Evolutionary conservation across 2,888 invertebrate species (phyloP).

Genomic region (Ecdyonurus torrentis): DNA sequence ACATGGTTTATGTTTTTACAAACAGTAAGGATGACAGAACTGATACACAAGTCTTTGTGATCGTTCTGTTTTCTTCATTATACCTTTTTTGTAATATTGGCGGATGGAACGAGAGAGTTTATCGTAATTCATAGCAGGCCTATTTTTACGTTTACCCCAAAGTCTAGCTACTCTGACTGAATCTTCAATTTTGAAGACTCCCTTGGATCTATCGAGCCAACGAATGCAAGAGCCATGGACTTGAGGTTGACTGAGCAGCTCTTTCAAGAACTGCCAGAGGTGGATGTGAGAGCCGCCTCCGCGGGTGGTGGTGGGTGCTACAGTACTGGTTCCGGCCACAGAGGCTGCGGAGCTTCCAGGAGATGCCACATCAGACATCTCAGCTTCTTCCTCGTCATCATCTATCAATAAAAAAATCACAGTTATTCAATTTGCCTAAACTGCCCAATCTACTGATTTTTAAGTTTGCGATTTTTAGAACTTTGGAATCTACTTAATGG

Average conservation of each 20-base stretch:
- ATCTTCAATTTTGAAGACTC: slow-evolving; percentile 98
- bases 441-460: no score
- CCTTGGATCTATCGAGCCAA: slow-evolving; percentile 88
- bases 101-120: slow-evolving; percentile 93
- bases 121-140: slow-evolving; percentile 99
- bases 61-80: slow-evolving; percentile 97
- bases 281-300: slow-evolving; percentile 78
- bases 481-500: no score
- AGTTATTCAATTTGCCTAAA: no score
- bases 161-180: slow-evolving; percentile 91
- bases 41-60: slow-evolving; percentile 97
- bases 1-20: slow-evolving; percentile 32
- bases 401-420: no score
- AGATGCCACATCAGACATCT: slow-evolving; percentile 20
- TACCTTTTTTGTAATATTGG: slow-evolving; percentile 98
- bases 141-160: slow-evolving; percentile 96
- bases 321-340: slow-evolving; percentile 17
- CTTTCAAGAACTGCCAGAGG: slow-evolving; percentile 97
- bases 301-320: slow-evolving; percentile 7
- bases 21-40: slow-evolving; percentile 88
- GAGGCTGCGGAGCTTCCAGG: slow-evolving; percentile 15
- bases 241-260: slow-evolving; percentile 76
- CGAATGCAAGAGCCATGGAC: slow-evolving; percentile 86
- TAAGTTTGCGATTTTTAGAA: no score
- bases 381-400: slow-evolving; percentile 39